Evolutionary conservation across 2,888 invertebrate species (phyloP), one percentile per base, ranked within the genome.

Genomic region (Gasteruption jaculator): DNA sequence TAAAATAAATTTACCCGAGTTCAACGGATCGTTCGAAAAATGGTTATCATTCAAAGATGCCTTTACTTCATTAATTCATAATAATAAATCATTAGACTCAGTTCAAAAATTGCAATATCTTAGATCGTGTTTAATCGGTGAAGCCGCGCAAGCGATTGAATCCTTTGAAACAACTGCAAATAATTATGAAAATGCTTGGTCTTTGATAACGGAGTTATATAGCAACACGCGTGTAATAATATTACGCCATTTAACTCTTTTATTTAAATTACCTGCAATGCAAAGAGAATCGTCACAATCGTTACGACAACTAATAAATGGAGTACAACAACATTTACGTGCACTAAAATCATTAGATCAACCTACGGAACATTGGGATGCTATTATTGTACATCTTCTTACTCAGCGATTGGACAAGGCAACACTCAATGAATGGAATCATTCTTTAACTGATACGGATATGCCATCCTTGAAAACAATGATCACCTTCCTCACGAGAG

Each of bases 101-200:
- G 48, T 45, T 5, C 46, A 48, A 39, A 52, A 53, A 33, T 25
- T 52, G 18, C 37, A 47, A 33, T 47, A 50, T 10, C 22, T 49
- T 10, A 32, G 38, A 8, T 38, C 46, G 1, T 46, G 43, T 30
- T 21, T 48, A 15, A 19, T 24, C n/a, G 41, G 27, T 20, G 42
- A 45, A 15, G 46, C 45, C 3, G 29, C 41, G 1, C 32, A 46
- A 8, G 21, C 43, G 1, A 45, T 49, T 30, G 10, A 33, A 29
- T 46, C 46, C 1, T 27, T 50, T 7, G 44, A 45, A 25, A 38
- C 42, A 5, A 35, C 46, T 2, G 41, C n/a, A 2, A 18, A 12
- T 4, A 52, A 52, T 35, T 48, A 48, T 25, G 14, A 7, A 1
- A 36, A 41, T 16, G 46, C 48, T 4, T 38, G 42, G 39, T 7